Base-by-base conservation (phyloP, 2,113 vertebrate species). In the Gallinago jamesoni region DNA sequence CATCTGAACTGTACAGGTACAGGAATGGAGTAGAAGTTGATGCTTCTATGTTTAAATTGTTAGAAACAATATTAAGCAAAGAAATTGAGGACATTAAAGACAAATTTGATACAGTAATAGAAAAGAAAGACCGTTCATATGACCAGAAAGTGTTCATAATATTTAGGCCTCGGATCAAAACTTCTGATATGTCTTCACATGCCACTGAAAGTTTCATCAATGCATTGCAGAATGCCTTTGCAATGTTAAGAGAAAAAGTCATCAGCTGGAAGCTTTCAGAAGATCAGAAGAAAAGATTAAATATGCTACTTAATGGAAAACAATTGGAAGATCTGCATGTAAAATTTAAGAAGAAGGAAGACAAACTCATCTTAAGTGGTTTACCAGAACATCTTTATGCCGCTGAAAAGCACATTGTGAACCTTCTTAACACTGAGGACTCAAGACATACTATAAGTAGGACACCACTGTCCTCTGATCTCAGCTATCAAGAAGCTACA, bases 171-270 rank as follows among this genome's bases (percentile, higher is more conserved):
- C 82, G 35, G 57, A 5, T 13, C 41, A 90, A 87, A 47, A n/a
- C 25, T 17, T 28, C 14, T 19, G 95, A 98, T 93, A 82, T 97
- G 48, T 96, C 95, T n/a, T 57, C 89, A 45, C 95, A 98, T 33
- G 97, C 98, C 57, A 90, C 81, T 52, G 91, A 95, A 80, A 83
- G n/a, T 74, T 98, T 98, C 80, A 94, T 94, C 2, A 91, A 31
- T 70, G 68, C 80, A 41, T 97, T 96, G 92, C 98, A 98, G 39
- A 79, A 19, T 31, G 63, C 74, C 28, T 93, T 18, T 37, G 39
- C 75, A 72, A 89, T 75, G 62, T 31, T 97, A 45, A 62, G 6
- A n/a, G 96, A 25, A 87, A 97, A 94, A 84, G 4, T 37, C 14
- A 55, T 98, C 78, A 41, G 3, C 4, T 35, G 22, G 23, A 95